Conservation (phyloP, 2,797 vertebrate genomes). For the Ataeniobius toweri region DNA sequence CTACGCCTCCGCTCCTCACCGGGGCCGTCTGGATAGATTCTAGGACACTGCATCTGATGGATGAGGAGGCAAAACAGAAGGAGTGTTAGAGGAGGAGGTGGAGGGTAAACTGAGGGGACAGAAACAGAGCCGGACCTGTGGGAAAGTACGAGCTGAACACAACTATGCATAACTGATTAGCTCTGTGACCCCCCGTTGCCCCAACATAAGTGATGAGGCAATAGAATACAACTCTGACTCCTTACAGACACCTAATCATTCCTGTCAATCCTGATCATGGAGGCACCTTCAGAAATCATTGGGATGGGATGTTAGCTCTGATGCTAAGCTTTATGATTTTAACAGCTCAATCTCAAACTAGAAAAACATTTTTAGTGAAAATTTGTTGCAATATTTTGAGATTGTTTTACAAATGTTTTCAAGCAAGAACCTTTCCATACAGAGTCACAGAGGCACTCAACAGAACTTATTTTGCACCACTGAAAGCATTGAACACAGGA, state of each 20-base stretch:
- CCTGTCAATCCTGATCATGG: not conserved
- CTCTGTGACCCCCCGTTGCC: slow-evolving; percentile 1
- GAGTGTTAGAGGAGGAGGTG: not conserved
- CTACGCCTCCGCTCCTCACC: slow-evolving; percentile 53
- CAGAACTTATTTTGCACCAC: not conserved
- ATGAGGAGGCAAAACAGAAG: slow-evolving; percentile 16
- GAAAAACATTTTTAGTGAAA: not conserved
- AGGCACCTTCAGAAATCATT: slow-evolving; percentile 5
- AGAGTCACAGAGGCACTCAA: not conserved
- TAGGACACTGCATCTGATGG: slow-evolving; percentile 65
- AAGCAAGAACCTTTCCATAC: not conserved
- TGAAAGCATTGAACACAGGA: not conserved
- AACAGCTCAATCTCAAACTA: not conserved
- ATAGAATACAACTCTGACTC: slow-evolving; percentile 18
- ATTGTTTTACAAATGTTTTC: not conserved
- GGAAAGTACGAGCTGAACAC: slow-evolving; percentile 5
- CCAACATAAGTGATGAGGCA: slow-evolving; percentile 35
- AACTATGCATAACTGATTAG: slow-evolving; percentile 27
- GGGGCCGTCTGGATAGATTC: slow-evolving; percentile 36
- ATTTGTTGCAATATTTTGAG: not conserved
- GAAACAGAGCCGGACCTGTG: not conserved
- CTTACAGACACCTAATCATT: slow-evolving; percentile 15
- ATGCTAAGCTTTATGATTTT: not conserved
- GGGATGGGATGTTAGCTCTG: not conserved
- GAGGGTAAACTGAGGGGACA: not conserved